Conservation (phyloP, 1,140 invertebrate genomes). For the Mylabris phalerata region DNA sequence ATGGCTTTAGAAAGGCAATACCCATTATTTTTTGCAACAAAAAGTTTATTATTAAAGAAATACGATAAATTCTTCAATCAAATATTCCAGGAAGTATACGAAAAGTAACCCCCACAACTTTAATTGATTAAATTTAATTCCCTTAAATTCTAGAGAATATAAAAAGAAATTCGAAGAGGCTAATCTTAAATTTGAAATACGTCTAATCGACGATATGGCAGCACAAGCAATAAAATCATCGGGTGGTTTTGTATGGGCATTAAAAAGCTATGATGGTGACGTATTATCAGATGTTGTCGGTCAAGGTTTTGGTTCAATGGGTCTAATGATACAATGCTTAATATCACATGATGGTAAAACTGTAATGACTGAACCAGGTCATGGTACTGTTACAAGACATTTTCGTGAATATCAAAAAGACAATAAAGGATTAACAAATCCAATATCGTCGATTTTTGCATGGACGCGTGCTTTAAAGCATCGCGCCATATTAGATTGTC, state of each 20-base stretch:
- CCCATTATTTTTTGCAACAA: slow-evolving; percentile 62
- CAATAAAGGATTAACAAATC: slow-evolving; percentile 95
- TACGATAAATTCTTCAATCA: slow-evolving; percentile 69
- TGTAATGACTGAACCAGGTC: slow-evolving; percentile 92
- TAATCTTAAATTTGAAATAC: slow-evolving; percentile 69
- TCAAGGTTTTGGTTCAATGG: slow-evolving; percentile 76
- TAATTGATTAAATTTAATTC: background rate
- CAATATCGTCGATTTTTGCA: slow-evolving; percentile 96
- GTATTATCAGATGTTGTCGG: slow-evolving; percentile 70
- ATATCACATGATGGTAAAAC: slow-evolving; percentile 92
- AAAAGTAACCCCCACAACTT: slow-evolving; percentile 41
- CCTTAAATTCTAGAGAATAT: slow-evolving; percentile 49
- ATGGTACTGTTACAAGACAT: slow-evolving; percentile 92
- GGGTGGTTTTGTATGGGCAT: slow-evolving; percentile 71
- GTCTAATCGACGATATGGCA: slow-evolving; percentile 74
- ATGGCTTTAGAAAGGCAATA: slow-evolving; percentile 55
- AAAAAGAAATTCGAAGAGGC: slow-evolving; percentile 53
- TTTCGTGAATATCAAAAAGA: slow-evolving; percentile 86
- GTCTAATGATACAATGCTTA: slow-evolving; percentile 90
- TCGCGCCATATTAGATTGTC: slow-evolving; percentile 84
- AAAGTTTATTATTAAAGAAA: slow-evolving; percentile 66
- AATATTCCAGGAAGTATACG: slow-evolving; percentile 63
- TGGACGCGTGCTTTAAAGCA: slow-evolving; percentile 89
- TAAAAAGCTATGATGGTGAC: slow-evolving; percentile 75
- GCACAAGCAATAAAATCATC: slow-evolving; percentile 66